These are phyloP conservation scores for Osmerus mordax DNA, from an alignment of 2,113 vertebrate genomes.

Conservation along the genomic window DNA sequence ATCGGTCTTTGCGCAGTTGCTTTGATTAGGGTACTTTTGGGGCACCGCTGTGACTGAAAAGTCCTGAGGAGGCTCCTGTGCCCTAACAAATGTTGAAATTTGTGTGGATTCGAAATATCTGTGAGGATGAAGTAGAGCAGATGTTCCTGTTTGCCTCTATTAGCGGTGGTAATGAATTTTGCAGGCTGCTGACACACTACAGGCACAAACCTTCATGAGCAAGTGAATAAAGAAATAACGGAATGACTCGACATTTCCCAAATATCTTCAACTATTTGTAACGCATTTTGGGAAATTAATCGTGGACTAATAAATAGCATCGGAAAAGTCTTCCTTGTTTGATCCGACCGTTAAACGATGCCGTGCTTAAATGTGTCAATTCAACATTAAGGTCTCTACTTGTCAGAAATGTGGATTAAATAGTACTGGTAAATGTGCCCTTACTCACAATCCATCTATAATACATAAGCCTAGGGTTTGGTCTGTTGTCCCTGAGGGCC, in stretches of 20 bases:
- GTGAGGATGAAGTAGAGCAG: constrained; percentile 35
- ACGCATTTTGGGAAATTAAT: no score
- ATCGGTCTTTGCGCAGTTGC: constrained; percentile 41
- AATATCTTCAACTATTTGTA: no score
- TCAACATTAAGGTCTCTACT: no score
- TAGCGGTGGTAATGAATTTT: constrained; percentile 50
- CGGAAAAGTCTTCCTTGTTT: no score
- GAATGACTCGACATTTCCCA: no score
- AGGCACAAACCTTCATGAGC: no score
- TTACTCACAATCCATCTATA: constrained; percentile 28
- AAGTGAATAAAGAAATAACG: no score
- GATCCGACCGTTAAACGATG: no score
- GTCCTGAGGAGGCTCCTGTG: constrained; percentile 16
- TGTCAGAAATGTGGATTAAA: not conserved
- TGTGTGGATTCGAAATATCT: constrained; percentile 9
- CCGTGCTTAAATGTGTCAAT: no score
- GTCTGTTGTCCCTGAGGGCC: constrained; percentile 42
- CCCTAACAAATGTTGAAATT: constrained; percentile 7
- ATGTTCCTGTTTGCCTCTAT: constrained; percentile 51
- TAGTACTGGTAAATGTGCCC: constrained; percentile 13
- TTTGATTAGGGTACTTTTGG: constrained; percentile 47
- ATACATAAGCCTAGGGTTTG: constrained; percentile 36
- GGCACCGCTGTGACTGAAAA: constrained; percentile 25
- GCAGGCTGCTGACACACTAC: constrained; percentile 34
- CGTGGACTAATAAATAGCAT: no score